Base-by-base conservation (phyloP, 2,797 vertebrate species). In the Anguilla megastoma region DNA sequence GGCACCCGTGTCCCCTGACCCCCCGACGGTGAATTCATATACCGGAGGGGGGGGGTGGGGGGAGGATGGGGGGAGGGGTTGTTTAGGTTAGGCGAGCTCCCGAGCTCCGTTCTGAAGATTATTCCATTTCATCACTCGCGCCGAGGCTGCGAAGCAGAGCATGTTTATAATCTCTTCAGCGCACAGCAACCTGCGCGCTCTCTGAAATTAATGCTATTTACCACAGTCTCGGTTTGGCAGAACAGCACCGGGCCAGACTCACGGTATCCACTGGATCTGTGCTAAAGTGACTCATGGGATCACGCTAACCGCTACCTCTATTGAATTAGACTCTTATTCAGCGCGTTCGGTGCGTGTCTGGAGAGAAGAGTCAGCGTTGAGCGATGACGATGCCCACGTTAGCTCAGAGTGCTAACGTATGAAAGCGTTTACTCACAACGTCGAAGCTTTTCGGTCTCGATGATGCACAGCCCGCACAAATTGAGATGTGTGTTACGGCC, bases 1-100 rank as follows among this genome's bases (percentile, higher is more conserved):
- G 52, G 88, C 93, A 63, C 16, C 50, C 16, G 66, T 66, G 90
- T 86, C 91, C 89, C 87, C 87, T 90, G 85, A 89, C 76, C 92
- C 93, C 88, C 30, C 90, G 0, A 52, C 90, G 36, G 89, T 90
- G 91, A 93, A 93, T 94, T 93, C 88, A 92, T 95, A 41, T 93
- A 90, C 86, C 84, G 84, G 45, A 86, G 85, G 85, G 87, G 36
- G 36, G 2, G 36, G 36, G 1, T 2, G 36, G 36, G 36, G 36
- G 36, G 36, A 1, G 36, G 36, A 36, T 36, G 36, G 36, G 36
- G 33, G 36, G 36, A 2, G 1, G 36, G 36, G 87, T 86, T 84
- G 30, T 91, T 95, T 90, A 86, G 66, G 92, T 92, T 92, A 33
- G 60, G 76, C 66, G 89, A 93, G 7, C 87, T 89, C 80, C 84